Evolutionary conservation across 2,797 vertebrate genomes (phyloP), one percentile per base, ranked within the genome.

Genomic region (Megalops cyprinoides): DNA sequence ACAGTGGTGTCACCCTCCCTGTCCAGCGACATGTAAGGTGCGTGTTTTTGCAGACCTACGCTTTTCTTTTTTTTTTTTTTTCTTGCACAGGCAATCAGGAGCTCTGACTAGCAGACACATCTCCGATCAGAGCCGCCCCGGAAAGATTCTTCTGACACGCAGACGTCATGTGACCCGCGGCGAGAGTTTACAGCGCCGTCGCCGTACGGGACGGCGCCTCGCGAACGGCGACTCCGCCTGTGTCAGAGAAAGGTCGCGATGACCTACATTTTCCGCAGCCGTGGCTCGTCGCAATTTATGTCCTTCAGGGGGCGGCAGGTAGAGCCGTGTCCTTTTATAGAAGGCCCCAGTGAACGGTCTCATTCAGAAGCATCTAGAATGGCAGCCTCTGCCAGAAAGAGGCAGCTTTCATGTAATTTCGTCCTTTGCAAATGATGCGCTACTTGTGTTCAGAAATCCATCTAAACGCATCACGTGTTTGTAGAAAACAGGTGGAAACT

Each of bases 221-320:
- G 69, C 8, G 62, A 65, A 37, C 15, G 62, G 20, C 31, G 49
- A 79, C 73, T 86, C 80, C 71, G 75, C 83, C 75, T 84, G 83
- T 84, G 81, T 81, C 73, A 58, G 78, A 65, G 80, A 85, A 84
- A 89, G 88, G 88, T 87, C 80, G 78, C 14, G 39, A 81, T 88
- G 88, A 89, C 88, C 88, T 87, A 88, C 81, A 88, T 87, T 85
- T 14, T 71, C 80, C 80, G 74, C 62, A 80, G 78, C 51, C 75
- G 49, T 48, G 53, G 75, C 25, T 15, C 42, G 25, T 48, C 2
- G n/a, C 55, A 53, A 44, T 74, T 34, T 76, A 34, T 34, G 28
- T 28, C 25, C 67, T 73, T 31, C 49, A 71, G 44, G 31, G n/a
- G 53, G 25, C 39, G 46, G 37, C 79, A 74, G 69, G 69, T 80